A percentile compares a stretch with the other conserved stretches of the same genome.
phyloP scores from a whole-genome alignment of 2,797 vertebrate species.

The Selene dorsalis region DNA sequence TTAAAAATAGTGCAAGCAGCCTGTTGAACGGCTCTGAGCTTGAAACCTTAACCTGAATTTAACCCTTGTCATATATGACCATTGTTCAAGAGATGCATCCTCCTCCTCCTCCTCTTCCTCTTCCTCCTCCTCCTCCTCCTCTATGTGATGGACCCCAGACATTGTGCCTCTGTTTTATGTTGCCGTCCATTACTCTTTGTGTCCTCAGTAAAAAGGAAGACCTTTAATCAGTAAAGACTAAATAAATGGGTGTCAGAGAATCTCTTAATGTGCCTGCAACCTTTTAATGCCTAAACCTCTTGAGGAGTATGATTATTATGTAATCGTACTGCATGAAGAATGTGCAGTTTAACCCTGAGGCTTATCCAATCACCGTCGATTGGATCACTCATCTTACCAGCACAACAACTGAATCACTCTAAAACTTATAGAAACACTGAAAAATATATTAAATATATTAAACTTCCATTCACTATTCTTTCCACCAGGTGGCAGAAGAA shows the following conservation, averaged over 20 bases:
- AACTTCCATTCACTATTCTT: not conserved
- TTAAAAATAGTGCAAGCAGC: not conserved
- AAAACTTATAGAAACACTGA: not conserved
- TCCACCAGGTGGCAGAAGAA: conserved; percentile 62
- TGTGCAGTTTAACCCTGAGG: not conserved
- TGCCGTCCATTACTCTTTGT: not conserved
- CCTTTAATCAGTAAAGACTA: not conserved
- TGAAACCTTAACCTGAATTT: conserved; percentile 17
- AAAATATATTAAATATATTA: not conserved
- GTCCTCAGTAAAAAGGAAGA: not conserved
- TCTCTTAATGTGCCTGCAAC: not conserved
- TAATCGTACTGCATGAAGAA: not conserved
- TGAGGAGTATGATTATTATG: not conserved
- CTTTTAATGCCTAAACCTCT: too few species aligned
- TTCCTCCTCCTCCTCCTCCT: conserved; percentile 23
- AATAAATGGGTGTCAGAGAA: not conserved
- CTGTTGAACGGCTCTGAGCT: conserved; percentile 6
- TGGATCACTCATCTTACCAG: not conserved
- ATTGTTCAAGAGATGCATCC: not conserved
- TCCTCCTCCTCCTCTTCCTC: conserved; percentile 21
- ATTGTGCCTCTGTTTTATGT: not conserved
- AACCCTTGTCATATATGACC: conserved; percentile 21
- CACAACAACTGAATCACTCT: not conserved
- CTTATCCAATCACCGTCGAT: not conserved
- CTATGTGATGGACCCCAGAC: conserved; percentile 28